Base-by-base conservation (phyloP, 1,140 invertebrate species). In the Chrysoperla carnea region DNA sequence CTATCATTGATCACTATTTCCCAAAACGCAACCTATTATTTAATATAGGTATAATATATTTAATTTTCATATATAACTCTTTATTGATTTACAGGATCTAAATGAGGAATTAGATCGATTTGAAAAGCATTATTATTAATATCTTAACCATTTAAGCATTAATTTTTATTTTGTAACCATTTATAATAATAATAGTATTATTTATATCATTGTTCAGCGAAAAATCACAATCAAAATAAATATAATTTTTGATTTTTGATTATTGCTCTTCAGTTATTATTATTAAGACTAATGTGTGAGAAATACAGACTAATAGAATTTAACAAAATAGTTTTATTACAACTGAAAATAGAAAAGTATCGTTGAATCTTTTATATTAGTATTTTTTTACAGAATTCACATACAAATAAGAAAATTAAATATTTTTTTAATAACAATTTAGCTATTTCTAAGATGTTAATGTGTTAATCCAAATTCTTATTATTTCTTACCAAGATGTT, bases 71-170 rank as follows among this genome's bases (percentile, higher is more conserved):
- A n/a, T n/a, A n/a, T n/a, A n/a, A n/a, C n/a, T n/a, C n/a, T n/a
- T n/a, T n/a, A n/a, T n/a, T n/a, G n/a, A n/a, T 48, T 50, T 58
- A 15, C 40, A 67, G 63, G 61, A 66, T 49, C 63, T 67, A 53
- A 54, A 59, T 47, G 54, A 60, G 46, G 63, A 66, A 54, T 49
- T 66, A 28, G 40, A 56, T 48, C 53, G 49, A 41, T 64, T 62
- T 47, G 52, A 60, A 46, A 46, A 33, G 31, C n/a, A 33, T 33
- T 33, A 55, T 11, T 60, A 53, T 43, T 53, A 35, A 42, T 42
- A 17, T 29, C 31, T 13, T 14, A n/a, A 35, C 17, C 31, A 42
- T 29, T 29, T 42, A 15, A 31, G n/a, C 40, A 33, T 33, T 33
- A 33, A 2, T 33, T 33, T 33, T 11, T 33, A 33, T 4, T 33